phyloP scores from a whole-genome alignment of 1,140 invertebrate genomes.

The Drosophila burlai region DNA sequence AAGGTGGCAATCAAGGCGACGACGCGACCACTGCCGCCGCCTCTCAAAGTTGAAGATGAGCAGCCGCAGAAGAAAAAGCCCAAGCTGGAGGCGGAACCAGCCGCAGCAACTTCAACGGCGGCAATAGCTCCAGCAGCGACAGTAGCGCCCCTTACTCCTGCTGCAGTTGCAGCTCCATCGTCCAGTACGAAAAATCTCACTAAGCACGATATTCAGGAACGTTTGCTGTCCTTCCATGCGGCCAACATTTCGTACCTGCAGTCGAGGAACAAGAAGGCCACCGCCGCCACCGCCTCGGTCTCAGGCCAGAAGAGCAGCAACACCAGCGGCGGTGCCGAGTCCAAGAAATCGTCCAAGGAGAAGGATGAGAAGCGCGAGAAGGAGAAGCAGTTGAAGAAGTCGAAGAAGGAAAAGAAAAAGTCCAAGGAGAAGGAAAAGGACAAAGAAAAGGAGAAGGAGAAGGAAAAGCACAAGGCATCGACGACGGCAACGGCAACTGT shows the following conservation, averaged over 20 bases:
- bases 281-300: constrained; percentile 42
- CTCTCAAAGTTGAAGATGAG: constrained; percentile 57
- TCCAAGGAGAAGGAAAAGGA: constrained; percentile 63
- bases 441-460: constrained; percentile 54
- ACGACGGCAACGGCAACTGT: not conserved
- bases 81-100: constrained; percentile 42
- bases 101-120: not conserved
- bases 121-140: not conserved
- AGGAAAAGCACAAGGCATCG: constrained; percentile 30
- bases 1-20: constrained; percentile 44
- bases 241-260: constrained; percentile 87
- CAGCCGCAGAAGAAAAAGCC: constrained; percentile 64
- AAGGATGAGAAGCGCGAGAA: constrained; percentile 65
- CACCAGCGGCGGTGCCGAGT: constrained; percentile 33
- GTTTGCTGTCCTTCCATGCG: constrained; percentile 87
- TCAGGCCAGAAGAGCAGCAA: constrained; percentile 32
- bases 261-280: constrained; percentile 87
- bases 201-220: constrained; percentile 87
- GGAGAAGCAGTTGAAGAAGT: constrained; percentile 66
- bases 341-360: constrained; percentile 58
- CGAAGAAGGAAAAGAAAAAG: constrained; percentile 73
- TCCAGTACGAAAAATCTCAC: constrained; percentile 66
- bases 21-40: constrained; percentile 4
- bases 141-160: not conserved
- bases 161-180: constrained; percentile 5